Percentiles rank a stretch among this genome's conserved stretches.
Conservation (phyloP, 2,888 invertebrate species). For the Eristalinus aeneus region DNA sequence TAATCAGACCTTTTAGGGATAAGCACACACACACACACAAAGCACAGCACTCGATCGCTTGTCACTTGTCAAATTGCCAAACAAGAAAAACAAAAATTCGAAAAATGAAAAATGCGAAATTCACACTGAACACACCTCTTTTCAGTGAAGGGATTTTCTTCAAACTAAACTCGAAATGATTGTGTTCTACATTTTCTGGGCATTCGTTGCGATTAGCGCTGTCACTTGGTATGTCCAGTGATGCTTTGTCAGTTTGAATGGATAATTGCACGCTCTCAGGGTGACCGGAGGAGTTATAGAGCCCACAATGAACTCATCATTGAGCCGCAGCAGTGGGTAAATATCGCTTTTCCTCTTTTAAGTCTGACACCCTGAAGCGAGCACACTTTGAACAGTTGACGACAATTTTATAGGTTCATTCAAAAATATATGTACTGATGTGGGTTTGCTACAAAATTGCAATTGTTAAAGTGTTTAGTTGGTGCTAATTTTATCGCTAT, state of each 20-base stretch:
- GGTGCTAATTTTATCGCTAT: too few relatives aligned
- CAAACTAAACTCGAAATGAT: constrained; percentile 26
- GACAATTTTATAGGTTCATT: constrained; percentile 48
- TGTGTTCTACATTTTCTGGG: neutral
- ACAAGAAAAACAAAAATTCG: neutral
- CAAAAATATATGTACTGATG: too few relatives aligned
- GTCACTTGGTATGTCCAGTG: neutral
- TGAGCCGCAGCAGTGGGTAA: constrained; percentile 39
- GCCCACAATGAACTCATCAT: constrained; percentile 50
- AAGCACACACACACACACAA: neutral
- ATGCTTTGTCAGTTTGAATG: constrained; percentile 27
- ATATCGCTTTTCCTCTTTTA: constrained; percentile 20
- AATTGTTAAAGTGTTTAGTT: too few relatives aligned
- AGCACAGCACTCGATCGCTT: neutral
- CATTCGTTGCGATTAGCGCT: neutral
- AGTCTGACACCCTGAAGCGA: constrained; percentile 10
- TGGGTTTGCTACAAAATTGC: too few relatives aligned
- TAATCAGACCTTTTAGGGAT: neutral
- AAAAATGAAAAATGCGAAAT: neutral
- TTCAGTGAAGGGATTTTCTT: constrained; percentile 22
- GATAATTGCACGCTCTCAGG: constrained; percentile 37
- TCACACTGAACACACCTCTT: constrained; percentile 45
- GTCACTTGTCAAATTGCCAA: neutral
- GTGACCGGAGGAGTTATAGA: constrained; percentile 27
- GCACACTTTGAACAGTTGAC: constrained; percentile 13